Base-by-base conservation (phyloP, 2,797 vertebrate genomes). In the Falco rusticolus region DNA sequence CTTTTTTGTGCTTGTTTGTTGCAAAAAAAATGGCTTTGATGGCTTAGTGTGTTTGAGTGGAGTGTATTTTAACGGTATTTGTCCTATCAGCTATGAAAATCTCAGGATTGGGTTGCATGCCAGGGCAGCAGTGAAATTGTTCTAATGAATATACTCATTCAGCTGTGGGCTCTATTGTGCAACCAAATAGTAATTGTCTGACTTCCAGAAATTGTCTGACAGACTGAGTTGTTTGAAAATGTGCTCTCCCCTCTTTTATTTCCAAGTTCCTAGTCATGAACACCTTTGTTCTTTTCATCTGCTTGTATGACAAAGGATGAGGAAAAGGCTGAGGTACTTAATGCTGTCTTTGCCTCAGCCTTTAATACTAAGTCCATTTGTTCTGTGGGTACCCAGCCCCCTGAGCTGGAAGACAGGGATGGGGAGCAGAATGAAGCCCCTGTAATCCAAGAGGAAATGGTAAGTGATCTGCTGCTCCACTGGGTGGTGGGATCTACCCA, bases 101-200 rank as follows among this genome's bases (percentile, higher is more conserved):
- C 89, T 93, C 59, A 95, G 72, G 81, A 90, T 96, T 88, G 95
- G 75, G 75, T 94, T 96, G 69, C 5, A 0, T 90, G 91, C 84
- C 93, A 89, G 80, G 84, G 63, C 84, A 94, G 78, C 66, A 90
- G 75, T 78, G 74, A 97, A 95, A 96, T 94, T 89, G 71, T 90
- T 93, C 82, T 94, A 95, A 95, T 90, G 92, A 96, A 96, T 94
- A 94, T 47, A 90, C 37, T 94, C 86, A 95, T 94, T 94, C 93
- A 96, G 83, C 91, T 94, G 51, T 93, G 83, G 63, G 24, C n/a
- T 96, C 54, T 97, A 72, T 94, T 93, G 84, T 88, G 83, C 68
- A 95, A 97, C 81, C 84, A 91, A 93, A 92, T 96, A 79, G 95
- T 63, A 94, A 96, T 86, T 94, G 80, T 93, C 66, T 92, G 89